These are phyloP conservation scores for Morpho helenor DNA, from an alignment of 2,888 invertebrate species.

Conservation along the genomic window DNA sequence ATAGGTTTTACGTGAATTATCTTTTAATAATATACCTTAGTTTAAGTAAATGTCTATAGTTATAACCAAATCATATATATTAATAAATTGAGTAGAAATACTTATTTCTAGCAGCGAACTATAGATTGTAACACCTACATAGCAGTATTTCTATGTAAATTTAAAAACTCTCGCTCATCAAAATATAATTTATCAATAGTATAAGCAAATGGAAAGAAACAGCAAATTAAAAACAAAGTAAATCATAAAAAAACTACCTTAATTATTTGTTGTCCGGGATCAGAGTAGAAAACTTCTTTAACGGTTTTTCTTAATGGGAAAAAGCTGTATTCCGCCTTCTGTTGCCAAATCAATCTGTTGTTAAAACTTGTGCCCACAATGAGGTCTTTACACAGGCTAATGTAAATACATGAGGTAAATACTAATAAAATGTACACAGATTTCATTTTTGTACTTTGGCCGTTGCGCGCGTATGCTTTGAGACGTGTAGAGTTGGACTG, in stretches of 20 bases:
- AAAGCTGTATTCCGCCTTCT: slow-evolving; percentile 65
- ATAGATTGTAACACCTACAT: no score
- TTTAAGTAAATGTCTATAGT: no score
- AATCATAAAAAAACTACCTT: slow-evolving; percentile 44
- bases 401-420: slow-evolving; percentile 48
- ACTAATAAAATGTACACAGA: slow-evolving; percentile 45
- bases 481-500: slow-evolving; percentile 47
- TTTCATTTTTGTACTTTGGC: slow-evolving; percentile 49
- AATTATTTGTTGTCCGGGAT: slow-evolving; percentile 67
- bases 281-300: slow-evolving; percentile 67
- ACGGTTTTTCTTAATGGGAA: slow-evolving; percentile 69
- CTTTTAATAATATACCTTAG: no score
- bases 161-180: no score
- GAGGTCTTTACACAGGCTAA: slow-evolving; percentile 57
- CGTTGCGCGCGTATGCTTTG: slow-evolving; percentile 38
- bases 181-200: no score
- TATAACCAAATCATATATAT: no score
- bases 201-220: no score
- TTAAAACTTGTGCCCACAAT: slow-evolving; percentile 70
- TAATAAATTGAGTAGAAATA: no score
- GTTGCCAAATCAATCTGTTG: slow-evolving; percentile 56
- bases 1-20: no score
- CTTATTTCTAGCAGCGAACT: no score
- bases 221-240: no score
- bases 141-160: no score